Conservation (phyloP, 2,113 vertebrate species). For the Laterallus jamaicensis region DNA sequence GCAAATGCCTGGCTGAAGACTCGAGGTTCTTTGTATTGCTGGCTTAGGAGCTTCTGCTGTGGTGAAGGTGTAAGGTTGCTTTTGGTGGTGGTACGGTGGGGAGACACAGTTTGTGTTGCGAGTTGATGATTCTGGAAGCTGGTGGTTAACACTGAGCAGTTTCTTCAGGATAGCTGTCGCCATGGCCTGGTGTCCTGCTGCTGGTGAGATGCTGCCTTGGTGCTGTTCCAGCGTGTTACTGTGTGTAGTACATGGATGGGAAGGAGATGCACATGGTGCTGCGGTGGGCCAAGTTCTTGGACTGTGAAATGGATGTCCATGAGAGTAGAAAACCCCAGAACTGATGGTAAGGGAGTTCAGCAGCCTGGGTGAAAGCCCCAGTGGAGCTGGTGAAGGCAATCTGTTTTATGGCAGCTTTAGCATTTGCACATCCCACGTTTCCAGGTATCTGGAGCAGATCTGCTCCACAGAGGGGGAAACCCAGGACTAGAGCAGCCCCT, state of each 20-base stretch:
- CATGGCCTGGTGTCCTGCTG: background rate
- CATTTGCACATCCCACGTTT: background rate
- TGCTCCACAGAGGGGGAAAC: background rate
- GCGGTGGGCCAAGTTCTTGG: background rate
- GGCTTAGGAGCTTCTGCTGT: background rate
- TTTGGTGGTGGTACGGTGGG: background rate
- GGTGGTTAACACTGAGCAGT: background rate
- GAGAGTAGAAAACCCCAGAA: background rate
- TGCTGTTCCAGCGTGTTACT: background rate
- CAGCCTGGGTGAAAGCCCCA: background rate
- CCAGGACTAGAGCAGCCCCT: background rate
- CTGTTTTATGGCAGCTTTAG: background rate
- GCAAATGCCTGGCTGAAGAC: background rate
- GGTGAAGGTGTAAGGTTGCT: background rate
- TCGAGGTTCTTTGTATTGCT: background rate
- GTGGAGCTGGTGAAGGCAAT: background rate
- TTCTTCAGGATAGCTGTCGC: background rate
- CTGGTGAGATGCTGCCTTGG: background rate
- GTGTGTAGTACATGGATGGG: background rate
- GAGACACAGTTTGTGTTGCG: accelerated
- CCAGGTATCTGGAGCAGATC: background rate
- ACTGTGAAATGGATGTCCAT: accelerated
- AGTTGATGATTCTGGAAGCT: background rate
- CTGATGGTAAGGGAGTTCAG: background rate
- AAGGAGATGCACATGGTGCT: background rate